phyloP scores from a whole-genome alignment of 2,113 vertebrate species.

The Polypterus senegalus region DNA sequence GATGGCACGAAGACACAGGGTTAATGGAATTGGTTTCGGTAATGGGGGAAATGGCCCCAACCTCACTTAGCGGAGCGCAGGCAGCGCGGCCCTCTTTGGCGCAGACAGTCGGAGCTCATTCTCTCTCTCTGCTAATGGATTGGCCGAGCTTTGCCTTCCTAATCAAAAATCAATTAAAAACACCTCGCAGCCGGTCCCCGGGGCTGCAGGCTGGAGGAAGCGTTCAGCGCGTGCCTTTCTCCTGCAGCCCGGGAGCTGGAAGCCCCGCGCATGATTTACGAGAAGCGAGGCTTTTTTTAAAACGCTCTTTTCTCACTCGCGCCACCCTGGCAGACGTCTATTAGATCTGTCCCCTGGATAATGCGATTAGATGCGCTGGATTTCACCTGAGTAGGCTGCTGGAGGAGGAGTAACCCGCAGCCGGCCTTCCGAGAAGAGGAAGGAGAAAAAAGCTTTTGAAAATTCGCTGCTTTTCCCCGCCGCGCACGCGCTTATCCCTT shows the following conservation, averaged over 20 bases:
- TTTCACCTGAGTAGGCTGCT: background rate
- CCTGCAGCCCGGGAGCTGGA: constrained; percentile 64
- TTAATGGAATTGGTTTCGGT: background rate
- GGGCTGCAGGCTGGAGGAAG: constrained; percentile 48
- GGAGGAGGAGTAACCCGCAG: too few relatives aligned
- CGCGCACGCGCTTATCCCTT: too few relatives aligned
- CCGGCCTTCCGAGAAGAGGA: too few relatives aligned
- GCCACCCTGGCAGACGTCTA: constrained; percentile 53
- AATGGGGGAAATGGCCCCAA: background rate
- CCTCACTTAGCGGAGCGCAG: background rate
- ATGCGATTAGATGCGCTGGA: constrained; percentile 47
- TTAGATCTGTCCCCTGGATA: constrained; percentile 65
- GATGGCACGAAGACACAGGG: too few relatives aligned
- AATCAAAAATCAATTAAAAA: constrained; percentile 76
- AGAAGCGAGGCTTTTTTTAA: constrained; percentile 58
- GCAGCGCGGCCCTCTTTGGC: background rate
- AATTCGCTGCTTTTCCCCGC: too few relatives aligned
- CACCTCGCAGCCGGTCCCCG: constrained; percentile 60
- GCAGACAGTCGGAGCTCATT: background rate
- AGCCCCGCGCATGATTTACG: constrained; percentile 72
- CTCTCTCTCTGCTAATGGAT: constrained; percentile 49
- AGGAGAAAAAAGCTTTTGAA: too few relatives aligned
- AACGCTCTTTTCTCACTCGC: background rate
- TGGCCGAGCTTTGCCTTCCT: constrained; percentile 41
- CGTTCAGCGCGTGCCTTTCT: constrained; percentile 38